Conservation (phyloP, 2,113 vertebrate species). For the Himantopus leucocephalus region DNA sequence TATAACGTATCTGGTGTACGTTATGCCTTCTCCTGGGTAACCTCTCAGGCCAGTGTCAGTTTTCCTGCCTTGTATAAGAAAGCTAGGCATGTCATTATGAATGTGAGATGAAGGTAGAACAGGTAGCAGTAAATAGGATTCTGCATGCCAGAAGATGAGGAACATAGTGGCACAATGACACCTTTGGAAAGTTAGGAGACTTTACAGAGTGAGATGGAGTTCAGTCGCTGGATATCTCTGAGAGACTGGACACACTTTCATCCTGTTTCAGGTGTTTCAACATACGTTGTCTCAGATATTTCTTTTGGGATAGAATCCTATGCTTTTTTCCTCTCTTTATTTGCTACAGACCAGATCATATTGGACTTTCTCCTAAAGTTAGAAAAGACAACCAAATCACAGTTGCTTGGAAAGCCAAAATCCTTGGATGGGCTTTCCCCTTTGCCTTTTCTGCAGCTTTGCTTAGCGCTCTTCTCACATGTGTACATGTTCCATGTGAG, state of each 20-base stretch:
- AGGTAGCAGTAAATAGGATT: background rate
- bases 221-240: background rate
- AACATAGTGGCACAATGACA: background rate
- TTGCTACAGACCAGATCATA: background rate
- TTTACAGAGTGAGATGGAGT: background rate
- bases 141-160: background rate
- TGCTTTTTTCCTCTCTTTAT: background rate
- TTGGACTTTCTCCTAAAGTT: background rate
- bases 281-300: background rate
- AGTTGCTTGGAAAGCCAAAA: background rate
- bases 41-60: background rate
- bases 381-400: background rate
- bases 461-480: accelerated
- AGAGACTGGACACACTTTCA: background rate
- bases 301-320: background rate
- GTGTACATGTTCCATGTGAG: accelerated
- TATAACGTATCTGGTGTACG: background rate
- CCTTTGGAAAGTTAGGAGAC: background rate
- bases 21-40: background rate
- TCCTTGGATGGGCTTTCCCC: background rate
- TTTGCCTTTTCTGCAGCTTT: background rate
- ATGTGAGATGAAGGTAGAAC: background rate
- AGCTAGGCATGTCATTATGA: background rate
- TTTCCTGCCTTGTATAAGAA: background rate
- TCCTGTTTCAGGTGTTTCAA: background rate